A percentile compares a stretch with the other conserved stretches of the same genome.
Evolutionary conservation across 2,113 vertebrate species (phyloP).

Genomic region (Thalassoma bifasciatum): DNA sequence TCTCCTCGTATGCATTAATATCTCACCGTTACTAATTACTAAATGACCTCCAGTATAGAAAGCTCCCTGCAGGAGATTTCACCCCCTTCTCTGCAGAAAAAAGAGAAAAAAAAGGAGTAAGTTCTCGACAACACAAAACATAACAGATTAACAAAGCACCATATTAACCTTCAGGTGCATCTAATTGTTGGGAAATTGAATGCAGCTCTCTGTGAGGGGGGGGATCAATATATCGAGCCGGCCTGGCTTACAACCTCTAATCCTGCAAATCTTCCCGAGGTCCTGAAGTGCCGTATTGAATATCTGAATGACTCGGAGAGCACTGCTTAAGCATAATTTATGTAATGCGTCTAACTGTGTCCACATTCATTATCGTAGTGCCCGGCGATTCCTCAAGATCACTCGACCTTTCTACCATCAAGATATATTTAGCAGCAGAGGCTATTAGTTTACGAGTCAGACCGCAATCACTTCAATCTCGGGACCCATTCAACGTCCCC

Average conservation of each 20-base stretch:
- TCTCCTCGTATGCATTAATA: conserved; percentile 37
- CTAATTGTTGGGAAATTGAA: conserved; percentile 86
- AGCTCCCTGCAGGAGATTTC: conserved; percentile 16
- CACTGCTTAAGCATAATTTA: conserved; percentile 79
- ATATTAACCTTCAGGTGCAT: conserved; percentile 78
- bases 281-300: conserved; percentile 80
- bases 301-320: conserved; percentile 72
- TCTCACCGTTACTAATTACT: conserved; percentile 41
- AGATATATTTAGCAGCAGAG: conserved; percentile 52
- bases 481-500: no score
- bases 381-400: conserved; percentile 53
- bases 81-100: conserved; percentile 31
- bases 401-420: conserved; percentile 42
- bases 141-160: conserved; percentile 82
- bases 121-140: conserved; percentile 55
- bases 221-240: conserved; percentile 81
- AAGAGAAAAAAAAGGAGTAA: conserved; percentile 19
- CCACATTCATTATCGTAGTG: conserved; percentile 46
- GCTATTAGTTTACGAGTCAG: neutral
- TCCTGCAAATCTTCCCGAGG: conserved; percentile 83
- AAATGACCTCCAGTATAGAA: conserved; percentile 33
- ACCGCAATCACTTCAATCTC: neutral
- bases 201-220: conserved; percentile 76
- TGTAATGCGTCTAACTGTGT: conserved; percentile 63
- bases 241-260: conserved; percentile 78